A percentile compares a stretch with the other conserved stretches of the same genome.
These are phyloP conservation scores for Lycophotia porphyrea DNA, from an alignment of 2,888 invertebrate species.

Conservation along the genomic window DNA sequence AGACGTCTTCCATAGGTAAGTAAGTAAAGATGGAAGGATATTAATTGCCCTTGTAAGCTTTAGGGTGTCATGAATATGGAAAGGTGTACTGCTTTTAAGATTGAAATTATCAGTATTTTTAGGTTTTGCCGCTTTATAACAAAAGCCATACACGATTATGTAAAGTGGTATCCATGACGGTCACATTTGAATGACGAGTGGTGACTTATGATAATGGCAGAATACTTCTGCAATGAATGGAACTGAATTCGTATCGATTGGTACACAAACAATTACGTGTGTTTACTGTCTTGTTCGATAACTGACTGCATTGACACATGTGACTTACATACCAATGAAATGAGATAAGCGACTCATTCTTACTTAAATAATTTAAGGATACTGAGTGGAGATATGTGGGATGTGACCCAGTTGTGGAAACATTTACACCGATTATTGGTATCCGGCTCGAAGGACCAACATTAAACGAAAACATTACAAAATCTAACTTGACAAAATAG, in stretches of 20 bases:
- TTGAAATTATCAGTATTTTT: neutral
- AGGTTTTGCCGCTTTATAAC: too few species aligned
- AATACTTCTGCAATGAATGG: neutral
- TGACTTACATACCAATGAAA: neutral
- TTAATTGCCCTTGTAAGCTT: slow-evolving; percentile 77
- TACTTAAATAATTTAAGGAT: too few species aligned
- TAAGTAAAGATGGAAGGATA: slow-evolving; percentile 66
- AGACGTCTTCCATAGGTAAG: slow-evolving; percentile 36
- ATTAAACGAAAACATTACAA: neutral
- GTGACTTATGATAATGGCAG: neutral
- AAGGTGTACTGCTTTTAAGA: slow-evolving; percentile 4
- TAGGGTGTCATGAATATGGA: slow-evolving; percentile 42
- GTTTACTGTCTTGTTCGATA: neutral
- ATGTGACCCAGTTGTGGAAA: neutral
- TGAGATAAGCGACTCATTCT: neutral
- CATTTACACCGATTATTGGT: neutral
- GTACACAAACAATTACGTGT: neutral
- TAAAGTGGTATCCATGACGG: neutral
- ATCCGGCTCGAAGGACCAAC: neutral
- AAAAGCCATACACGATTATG: neutral
- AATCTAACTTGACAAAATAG: neutral
- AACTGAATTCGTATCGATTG: neutral
- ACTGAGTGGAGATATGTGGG: neutral
- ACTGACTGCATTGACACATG: neutral
- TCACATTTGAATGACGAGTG: neutral